phyloP scores from a whole-genome alignment of 1,140 invertebrate genomes.

The Nasonia longicornis region DNA sequence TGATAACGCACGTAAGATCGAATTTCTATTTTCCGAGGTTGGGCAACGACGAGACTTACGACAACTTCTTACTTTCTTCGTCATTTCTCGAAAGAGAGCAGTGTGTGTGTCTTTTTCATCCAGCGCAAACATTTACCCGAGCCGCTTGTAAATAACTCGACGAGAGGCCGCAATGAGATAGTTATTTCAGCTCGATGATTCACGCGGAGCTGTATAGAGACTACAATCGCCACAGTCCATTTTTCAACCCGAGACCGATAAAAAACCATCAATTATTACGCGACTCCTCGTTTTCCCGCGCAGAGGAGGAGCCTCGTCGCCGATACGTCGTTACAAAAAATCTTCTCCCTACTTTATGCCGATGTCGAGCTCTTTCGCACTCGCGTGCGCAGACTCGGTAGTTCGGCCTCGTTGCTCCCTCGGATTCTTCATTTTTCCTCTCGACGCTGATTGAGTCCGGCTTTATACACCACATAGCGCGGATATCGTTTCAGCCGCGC shows the following conservation, averaged over 20 bases:
- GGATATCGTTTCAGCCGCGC: neutral
- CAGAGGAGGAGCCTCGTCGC: neutral
- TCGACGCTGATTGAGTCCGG: too few species aligned
- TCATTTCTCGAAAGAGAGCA: neutral
- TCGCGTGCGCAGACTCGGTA: neutral
- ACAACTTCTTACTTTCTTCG: neutral
- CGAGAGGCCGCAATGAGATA: neutral
- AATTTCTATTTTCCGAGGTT: neutral
- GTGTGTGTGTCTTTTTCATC: neutral
- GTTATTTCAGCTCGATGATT: neutral
- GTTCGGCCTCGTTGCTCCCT: too few species aligned
- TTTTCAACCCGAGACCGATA: neutral
- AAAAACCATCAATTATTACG: neutral
- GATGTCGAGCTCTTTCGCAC: neutral
- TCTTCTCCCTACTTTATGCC: neutral
- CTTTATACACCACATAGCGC: neutral
- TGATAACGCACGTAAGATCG: too few species aligned
- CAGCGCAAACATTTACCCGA: neutral
- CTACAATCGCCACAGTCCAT: neutral
- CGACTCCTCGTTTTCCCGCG: too few species aligned
- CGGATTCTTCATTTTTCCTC: too few species aligned
- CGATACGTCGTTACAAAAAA: neutral
- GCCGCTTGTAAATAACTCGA: neutral
- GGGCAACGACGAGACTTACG: neutral
- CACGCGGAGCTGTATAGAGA: neutral